Evolutionary conservation across 2,113 vertebrate genomes (phyloP).

Genomic region (Picathartes gymnocephalus): DNA sequence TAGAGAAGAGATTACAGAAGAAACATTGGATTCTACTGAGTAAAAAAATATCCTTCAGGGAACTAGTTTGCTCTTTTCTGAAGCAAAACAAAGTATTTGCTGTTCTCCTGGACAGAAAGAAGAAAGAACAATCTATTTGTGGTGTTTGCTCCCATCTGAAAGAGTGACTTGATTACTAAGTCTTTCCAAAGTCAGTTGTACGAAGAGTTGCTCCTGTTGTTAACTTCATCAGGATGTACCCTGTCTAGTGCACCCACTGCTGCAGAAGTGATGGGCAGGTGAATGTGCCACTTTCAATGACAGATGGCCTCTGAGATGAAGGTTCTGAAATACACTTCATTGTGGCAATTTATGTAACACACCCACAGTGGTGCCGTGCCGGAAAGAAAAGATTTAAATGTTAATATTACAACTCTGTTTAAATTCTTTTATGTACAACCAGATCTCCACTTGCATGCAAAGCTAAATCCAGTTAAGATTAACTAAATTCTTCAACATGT

Average conservation of each 20-base stretch:
- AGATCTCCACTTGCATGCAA: neutral
- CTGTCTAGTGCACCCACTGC: neutral
- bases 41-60: neutral
- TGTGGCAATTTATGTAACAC: conserved; percentile 45
- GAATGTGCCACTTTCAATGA: neutral
- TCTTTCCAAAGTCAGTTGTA: conserved; percentile 1
- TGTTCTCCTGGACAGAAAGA: conserved; percentile 11
- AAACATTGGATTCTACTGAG: neutral
- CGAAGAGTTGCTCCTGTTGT: neutral
- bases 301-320: conserved; percentile 17
- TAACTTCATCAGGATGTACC: neutral
- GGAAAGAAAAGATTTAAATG: neutral
- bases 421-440: neutral
- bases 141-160: neutral
- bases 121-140: conserved; percentile 5
- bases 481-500: neutral
- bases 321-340: neutral
- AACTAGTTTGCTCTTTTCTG: conserved; percentile 1
- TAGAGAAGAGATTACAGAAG: neutral
- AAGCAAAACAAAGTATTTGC: neutral
- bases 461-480: neutral
- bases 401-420: neutral
- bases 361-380: neutral
- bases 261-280: neutral
- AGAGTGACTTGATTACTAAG: neutral